These are phyloP conservation scores for Scophthalmus maximus DNA, from an alignment of 2,113 vertebrate genomes.

Conservation along the genomic window DNA sequence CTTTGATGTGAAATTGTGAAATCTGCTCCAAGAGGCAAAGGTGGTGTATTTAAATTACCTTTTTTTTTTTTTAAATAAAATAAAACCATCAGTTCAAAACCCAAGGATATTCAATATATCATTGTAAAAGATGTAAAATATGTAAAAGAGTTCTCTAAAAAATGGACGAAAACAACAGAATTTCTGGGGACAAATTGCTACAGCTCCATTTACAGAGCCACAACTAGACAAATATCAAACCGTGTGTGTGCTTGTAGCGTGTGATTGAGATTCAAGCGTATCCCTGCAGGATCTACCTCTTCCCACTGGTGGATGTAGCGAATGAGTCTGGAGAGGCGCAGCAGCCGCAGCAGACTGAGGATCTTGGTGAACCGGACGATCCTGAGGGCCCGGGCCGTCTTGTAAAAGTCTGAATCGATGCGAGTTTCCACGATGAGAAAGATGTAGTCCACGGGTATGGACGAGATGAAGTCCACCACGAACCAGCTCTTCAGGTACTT, in stretches of 20 bases:
- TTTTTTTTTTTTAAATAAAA: too few species aligned
- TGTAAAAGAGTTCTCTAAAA: too few species aligned
- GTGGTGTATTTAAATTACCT: not conserved
- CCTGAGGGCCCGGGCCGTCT: slow-evolving; percentile 94
- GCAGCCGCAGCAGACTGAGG: slow-evolving; percentile 93
- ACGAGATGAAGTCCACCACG: slow-evolving; percentile 98
- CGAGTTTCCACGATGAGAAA: slow-evolving; percentile 98
- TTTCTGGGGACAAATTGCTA: not conserved
- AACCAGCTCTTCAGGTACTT: slow-evolving; percentile 99
- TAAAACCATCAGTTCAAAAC: not conserved
- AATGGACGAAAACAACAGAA: too few species aligned
- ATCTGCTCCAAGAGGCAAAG: not conserved
- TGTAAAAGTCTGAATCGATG: slow-evolving; percentile 98
- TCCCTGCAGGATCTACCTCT: slow-evolving; percentile 86
- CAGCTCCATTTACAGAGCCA: not conserved
- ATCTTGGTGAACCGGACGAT: slow-evolving; percentile 99
- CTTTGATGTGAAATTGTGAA: not conserved
- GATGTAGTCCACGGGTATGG: slow-evolving; percentile 99
- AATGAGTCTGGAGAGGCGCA: slow-evolving; percentile 96
- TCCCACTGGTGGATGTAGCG: slow-evolving; percentile 99
- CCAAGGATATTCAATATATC: not conserved
- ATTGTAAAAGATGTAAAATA: not conserved
- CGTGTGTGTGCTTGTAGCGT: slow-evolving; percentile 1
- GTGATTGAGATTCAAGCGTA: not conserved
- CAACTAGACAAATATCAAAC: slow-evolving; percentile 1